Conservation (phyloP, 2,888 invertebrate species). For the Isoperla grammatica region DNA sequence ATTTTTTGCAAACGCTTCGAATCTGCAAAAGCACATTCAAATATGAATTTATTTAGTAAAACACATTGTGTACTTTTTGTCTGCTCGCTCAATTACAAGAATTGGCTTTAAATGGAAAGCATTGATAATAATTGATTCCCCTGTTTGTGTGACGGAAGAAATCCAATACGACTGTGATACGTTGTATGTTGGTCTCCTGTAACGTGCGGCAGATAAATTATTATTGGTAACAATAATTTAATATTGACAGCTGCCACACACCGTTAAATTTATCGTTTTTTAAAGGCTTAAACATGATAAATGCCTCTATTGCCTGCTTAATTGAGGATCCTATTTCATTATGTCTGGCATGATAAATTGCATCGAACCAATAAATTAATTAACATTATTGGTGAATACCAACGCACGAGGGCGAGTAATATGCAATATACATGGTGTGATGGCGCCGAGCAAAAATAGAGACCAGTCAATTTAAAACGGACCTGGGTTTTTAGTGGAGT, state of each 20-base stretch:
- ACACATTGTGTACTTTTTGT: no score
- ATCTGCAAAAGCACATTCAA: no score
- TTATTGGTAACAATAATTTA: background rate
- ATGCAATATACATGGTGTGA: background rate
- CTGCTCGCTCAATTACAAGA: no score
- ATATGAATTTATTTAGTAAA: no score
- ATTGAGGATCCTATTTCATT: constrained; percentile 17
- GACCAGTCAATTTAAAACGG: constrained; percentile 5
- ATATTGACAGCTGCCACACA: background rate
- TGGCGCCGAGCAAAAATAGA: background rate
- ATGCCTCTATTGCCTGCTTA: constrained; percentile 1
- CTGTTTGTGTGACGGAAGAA: no score
- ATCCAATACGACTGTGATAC: no score
- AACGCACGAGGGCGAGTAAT: background rate
- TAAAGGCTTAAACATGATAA: constrained; percentile 4
- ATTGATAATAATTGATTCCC: no score
- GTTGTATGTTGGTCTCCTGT: no score
- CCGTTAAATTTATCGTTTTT: background rate
- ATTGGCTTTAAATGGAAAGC: no score
- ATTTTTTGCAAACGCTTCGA: no score
- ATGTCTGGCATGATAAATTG: constrained; percentile 6
- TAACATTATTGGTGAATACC: constrained; percentile 17
- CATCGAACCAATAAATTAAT: constrained; percentile 14
- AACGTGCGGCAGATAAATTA: no score
- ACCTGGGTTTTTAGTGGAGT: background rate